Evolutionary conservation across 2,888 invertebrate genomes (phyloP).

Genomic region (Troides oblongomaculatus): DNA sequence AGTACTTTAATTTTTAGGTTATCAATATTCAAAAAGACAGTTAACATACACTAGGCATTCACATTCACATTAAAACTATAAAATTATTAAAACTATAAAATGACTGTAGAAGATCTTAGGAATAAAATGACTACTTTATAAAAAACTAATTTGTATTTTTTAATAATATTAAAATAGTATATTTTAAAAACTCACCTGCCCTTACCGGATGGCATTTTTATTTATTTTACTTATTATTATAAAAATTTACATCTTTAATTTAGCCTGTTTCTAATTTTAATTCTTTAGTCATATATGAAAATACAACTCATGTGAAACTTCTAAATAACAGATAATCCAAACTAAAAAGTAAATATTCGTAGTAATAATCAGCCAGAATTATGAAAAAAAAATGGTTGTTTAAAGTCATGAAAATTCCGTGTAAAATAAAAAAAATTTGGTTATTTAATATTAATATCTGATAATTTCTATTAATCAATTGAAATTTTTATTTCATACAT

Average conservation of each 20-base stretch:
- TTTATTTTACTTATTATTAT: background rate
- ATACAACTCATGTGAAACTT: background rate
- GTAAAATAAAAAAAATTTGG: background rate
- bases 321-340: background rate
- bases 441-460: too few species aligned
- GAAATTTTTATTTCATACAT: too few species aligned
- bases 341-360: background rate
- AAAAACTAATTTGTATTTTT: background rate
- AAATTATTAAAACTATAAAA: too few species aligned
- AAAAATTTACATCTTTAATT: background rate
- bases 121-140: background rate
- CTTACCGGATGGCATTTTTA: background rate
- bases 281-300: background rate
- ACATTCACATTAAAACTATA: too few species aligned
- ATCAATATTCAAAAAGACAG: too few species aligned
- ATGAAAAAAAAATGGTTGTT: background rate
- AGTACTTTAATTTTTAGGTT: too few species aligned
- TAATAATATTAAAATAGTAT: background rate
- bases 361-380: background rate
- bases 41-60: too few species aligned
- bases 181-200: conserved; percentile 1
- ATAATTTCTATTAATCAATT: too few species aligned
- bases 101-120: too few species aligned
- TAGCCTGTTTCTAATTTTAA: background rate
- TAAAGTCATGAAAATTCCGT: background rate